These are phyloP conservation scores for Turdus rufiventris DNA, from an alignment of 2,113 vertebrate genomes.

Conservation along the genomic window DNA sequence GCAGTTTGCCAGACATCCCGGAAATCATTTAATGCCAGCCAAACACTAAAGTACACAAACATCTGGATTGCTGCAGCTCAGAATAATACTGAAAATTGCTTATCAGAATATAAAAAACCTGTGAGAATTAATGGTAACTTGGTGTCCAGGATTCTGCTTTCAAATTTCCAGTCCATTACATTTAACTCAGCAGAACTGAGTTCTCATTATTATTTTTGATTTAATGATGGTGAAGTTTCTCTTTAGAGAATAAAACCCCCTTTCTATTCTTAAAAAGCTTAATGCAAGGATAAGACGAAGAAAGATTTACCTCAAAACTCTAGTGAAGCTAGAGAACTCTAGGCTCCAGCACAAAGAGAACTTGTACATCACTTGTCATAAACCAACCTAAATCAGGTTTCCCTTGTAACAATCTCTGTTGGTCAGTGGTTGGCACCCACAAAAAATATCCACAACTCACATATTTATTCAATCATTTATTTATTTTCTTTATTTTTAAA, in stretches of 20 bases:
- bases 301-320: not conserved
- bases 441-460: not conserved
- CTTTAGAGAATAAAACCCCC: not conserved
- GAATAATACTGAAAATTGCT: not conserved
- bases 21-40: not conserved
- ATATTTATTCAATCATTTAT: not conserved
- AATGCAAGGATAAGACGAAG: not conserved
- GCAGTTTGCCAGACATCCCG: not conserved
- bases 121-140: not conserved
- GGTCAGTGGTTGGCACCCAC: not conserved
- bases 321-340: not conserved
- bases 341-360: not conserved
- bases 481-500: not conserved
- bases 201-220: not conserved
- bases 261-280: not conserved
- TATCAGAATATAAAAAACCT: fast-evolving
- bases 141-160: not conserved
- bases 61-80: not conserved
- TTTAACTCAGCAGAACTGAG: not conserved
- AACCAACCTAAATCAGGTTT: not conserved
- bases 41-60: not conserved
- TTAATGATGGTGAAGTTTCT: not conserved
- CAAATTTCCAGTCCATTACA: not conserved
- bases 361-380: not conserved
- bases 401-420: not conserved